phyloP scores from a whole-genome alignment of 2,797 vertebrate species.

The Mus spretus region DNA sequence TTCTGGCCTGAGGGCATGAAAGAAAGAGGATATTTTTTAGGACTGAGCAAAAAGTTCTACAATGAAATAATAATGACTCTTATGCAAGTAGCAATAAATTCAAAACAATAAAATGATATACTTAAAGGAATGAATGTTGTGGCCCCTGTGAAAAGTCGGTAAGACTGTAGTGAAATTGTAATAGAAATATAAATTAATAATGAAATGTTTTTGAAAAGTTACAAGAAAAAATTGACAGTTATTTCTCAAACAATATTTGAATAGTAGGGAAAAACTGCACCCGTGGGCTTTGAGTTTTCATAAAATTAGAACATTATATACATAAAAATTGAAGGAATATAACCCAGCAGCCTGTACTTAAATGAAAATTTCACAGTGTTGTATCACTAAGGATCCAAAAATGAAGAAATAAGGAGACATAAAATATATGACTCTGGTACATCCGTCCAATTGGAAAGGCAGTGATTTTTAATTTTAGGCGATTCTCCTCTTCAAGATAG shows the following conservation, averaged over 20 bases:
- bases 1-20: too few species aligned
- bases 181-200: slow-evolving; percentile 45
- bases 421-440: background rate
- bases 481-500: background rate
- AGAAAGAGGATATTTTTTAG: background rate
- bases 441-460: background rate
- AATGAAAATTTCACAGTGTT: slow-evolving; percentile 37
- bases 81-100: background rate
- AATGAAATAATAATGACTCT: background rate
- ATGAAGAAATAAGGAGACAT: background rate
- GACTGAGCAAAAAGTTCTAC: background rate
- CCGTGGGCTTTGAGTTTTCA: slow-evolving; percentile 10
- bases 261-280: background rate
- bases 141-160: background rate
- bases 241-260: background rate
- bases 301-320: slow-evolving; percentile 40
- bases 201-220: background rate
- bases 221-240: background rate
- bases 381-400: background rate
- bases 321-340: background rate
- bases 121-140: background rate
- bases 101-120: background rate
- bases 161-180: slow-evolving; percentile 2
- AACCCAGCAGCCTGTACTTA: slow-evolving; percentile 46
- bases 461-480: background rate